Base-by-base conservation (phyloP, 2,888 invertebrate species). In the Scaeva pyrastri region DNA sequence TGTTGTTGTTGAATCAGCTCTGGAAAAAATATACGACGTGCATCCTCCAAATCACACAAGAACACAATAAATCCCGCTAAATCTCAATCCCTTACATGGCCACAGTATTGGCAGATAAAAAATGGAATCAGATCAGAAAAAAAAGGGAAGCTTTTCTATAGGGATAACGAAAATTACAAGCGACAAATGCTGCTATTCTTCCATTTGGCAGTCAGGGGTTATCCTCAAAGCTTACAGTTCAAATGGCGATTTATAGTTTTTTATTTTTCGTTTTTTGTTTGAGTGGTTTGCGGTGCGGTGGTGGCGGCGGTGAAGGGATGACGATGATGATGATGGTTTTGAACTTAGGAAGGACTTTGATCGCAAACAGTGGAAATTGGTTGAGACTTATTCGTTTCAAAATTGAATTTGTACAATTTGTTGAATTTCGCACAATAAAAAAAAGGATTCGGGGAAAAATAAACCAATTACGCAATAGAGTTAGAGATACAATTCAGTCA, bases 91-190 rank as follows among this genome's bases (percentile, higher is more conserved):
- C 68, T 52, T 73, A 70, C 68, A 73, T 60, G 36, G 76, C 80
- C 72, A 48, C 76, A 39, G 80, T 80, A 76, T 85, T 85, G 75
- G 80, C 76, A 85, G 76, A 81, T 76, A 80, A 77, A 77, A 70
- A 73, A 56, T 60, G 73, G 31, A 31, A 4, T 26, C 39, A 21
- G 19, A 82, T 66, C 52, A 19, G 43, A 6, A 52, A 14, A 50
- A 64, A 45, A 26, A 76, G 71, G n/a, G 50, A 6, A 50, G 21
- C 62, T 52, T 62, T 52, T 55, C 62, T 11, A 41, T 26, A 23
- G n/a, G n/a, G n/a, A n/a, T n/a, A 68, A 64, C 39, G 55, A 55
- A 78, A 36, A 62, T 56, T 64, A 39, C 19, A 58, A 19, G 43
- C 39, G 48, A 31, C n/a, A 45, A 58, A 39, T 64, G 60, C 21